Evolutionary conservation across 1,140 invertebrate genomes (phyloP).

Genomic region (Pogonomyrmex barbatus): DNA sequence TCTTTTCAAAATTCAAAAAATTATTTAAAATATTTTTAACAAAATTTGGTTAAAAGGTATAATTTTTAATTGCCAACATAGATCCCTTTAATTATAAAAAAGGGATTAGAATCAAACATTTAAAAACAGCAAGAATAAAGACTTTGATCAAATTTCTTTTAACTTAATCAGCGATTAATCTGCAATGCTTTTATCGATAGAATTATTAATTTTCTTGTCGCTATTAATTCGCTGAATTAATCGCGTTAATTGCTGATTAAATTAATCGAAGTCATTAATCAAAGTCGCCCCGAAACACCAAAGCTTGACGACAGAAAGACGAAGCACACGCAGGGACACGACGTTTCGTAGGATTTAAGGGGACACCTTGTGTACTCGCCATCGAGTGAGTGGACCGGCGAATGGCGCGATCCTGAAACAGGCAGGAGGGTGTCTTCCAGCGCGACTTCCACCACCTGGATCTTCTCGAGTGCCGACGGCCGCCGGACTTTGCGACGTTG

Average conservation of each 20-base stretch:
- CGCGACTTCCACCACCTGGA: slow-evolving; percentile 73
- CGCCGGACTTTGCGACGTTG: slow-evolving; percentile 61
- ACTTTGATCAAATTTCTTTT: neutral
- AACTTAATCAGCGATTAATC: neutral
- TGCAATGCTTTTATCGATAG: neutral
- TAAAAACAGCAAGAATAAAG: neutral
- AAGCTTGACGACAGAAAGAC: neutral
- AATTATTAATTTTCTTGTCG: neutral
- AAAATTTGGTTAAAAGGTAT: neutral
- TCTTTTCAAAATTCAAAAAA: no score
- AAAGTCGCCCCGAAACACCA: neutral
- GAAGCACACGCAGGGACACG: neutral
- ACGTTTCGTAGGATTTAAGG: slow-evolving; percentile 67
- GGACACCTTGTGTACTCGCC: slow-evolving; percentile 84
- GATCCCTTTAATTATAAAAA: neutral
- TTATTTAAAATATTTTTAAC: neutral
- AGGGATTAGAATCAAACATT: neutral
- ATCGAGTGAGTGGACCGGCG: slow-evolving; percentile 82
- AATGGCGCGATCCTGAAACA: slow-evolving; percentile 65
- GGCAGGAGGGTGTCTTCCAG: slow-evolving; percentile 63
- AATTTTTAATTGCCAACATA: neutral
- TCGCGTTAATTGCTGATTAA: neutral
- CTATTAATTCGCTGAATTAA: neutral
- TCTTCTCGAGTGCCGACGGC: slow-evolving; percentile 47
- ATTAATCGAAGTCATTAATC: neutral